These are phyloP conservation scores for Muscicapa striata DNA, from an alignment of 2,797 vertebrate genomes.

Conservation along the genomic window DNA sequence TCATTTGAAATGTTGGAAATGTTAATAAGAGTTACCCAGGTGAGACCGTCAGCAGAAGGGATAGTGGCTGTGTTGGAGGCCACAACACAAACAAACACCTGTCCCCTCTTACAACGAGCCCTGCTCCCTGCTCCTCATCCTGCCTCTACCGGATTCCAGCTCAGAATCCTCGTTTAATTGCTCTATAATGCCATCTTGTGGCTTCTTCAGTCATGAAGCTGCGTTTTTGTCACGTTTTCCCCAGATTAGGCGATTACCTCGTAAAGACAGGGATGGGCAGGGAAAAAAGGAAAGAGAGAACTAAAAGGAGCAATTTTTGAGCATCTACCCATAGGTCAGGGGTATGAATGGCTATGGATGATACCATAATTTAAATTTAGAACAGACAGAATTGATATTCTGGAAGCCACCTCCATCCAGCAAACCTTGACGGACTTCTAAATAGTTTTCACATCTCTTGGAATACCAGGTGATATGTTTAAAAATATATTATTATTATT, in stretches of 20 bases:
- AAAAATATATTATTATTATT: not conserved
- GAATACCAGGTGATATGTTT: not conserved
- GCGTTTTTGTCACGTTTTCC: not conserved
- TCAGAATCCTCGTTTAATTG: constrained; percentile 34
- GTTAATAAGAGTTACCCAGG: constrained; percentile 66
- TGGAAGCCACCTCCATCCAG: not conserved
- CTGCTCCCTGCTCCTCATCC: not conserved
- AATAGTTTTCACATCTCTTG: not conserved
- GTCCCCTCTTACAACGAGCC: not conserved
- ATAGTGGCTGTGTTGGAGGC: constrained; percentile 16
- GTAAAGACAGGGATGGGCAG: not conserved
- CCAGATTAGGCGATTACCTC: not conserved
- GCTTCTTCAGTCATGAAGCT: not conserved
- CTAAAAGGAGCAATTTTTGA: not conserved
- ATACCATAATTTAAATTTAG: not conserved
- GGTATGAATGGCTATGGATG: not conserved
- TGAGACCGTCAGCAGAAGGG: constrained; percentile 58
- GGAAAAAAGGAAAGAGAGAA: not conserved
- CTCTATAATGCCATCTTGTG: constrained; percentile 76
- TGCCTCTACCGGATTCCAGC: not conserved
- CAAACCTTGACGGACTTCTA: not conserved
- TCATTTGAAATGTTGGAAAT: constrained; percentile 37
- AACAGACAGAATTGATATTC: rapidly evolving
- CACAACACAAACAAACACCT: constrained; percentile 5
- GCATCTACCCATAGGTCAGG: too few relatives aligned